phyloP scores from a whole-genome alignment of 2,113 vertebrate genomes.

The Silurus asotus region DNA sequence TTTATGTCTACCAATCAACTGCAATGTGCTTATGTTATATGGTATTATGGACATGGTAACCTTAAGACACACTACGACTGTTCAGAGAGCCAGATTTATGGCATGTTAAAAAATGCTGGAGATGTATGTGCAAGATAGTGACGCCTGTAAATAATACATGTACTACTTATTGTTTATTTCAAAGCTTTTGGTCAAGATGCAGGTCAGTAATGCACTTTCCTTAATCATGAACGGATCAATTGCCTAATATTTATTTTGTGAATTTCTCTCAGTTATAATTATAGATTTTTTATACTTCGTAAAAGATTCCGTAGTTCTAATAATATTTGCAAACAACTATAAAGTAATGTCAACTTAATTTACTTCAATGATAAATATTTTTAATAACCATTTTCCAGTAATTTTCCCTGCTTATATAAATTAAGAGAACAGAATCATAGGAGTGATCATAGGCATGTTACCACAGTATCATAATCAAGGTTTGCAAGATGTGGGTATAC shows the following conservation, averaged over 20 bases:
- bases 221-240: not conserved
- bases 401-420: not conserved
- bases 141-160: constrained; percentile 26
- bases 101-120: constrained; percentile 37
- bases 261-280: not conserved
- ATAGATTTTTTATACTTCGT: not conserved
- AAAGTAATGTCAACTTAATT: not conserved
- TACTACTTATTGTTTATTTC: constrained; percentile 34
- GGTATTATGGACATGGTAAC: constrained; percentile 68
- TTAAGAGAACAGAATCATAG: not conserved
- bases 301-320: not conserved
- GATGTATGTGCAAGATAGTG: constrained; percentile 20
- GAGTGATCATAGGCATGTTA: not conserved
- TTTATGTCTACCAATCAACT: constrained; percentile 77
- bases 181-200: not conserved
- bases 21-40: constrained; percentile 74
- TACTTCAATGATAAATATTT: not conserved
- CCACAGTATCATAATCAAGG: not conserved
- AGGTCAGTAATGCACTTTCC: not conserved
- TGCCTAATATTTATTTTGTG: not conserved
- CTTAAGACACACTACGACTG: constrained; percentile 57
- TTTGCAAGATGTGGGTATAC: not conserved
- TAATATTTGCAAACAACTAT: not conserved
- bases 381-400: not conserved
- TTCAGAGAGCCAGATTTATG: constrained; percentile 56